Conservation (phyloP, 2,113 vertebrate genomes). For the Nannobrachium achirus region DNA sequence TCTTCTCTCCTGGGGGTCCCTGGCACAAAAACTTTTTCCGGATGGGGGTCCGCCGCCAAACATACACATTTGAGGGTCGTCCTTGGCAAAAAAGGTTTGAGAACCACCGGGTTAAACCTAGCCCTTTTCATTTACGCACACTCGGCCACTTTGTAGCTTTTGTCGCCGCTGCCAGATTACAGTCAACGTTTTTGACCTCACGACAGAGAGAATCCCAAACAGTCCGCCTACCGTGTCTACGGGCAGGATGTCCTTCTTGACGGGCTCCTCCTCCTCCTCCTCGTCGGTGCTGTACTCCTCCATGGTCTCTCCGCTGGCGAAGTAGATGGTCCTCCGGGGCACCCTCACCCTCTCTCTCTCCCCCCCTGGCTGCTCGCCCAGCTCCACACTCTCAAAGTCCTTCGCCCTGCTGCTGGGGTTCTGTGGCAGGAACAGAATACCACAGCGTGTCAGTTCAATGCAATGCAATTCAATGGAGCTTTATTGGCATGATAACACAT, state of each 20-base stretch:
- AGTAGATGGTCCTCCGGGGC: constrained; percentile 93
- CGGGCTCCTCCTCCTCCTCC: constrained; percentile 84
- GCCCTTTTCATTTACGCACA: too few species aligned
- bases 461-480: too few species aligned
- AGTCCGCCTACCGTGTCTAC: constrained; percentile 84
- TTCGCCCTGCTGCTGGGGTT: constrained; percentile 69
- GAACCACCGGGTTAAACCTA: too few species aligned
- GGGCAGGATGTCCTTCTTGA: constrained; percentile 83
- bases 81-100: too few species aligned
- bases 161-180: background rate
- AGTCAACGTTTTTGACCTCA: too few species aligned
- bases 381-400: constrained; percentile 91
- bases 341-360: constrained; percentile 75
- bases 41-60: too few species aligned
- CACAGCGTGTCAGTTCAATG: too few species aligned
- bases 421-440: constrained; percentile 60
- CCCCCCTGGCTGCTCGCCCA: constrained; percentile 84
- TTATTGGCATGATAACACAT: background rate
- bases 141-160: too few species aligned
- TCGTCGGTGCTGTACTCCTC: constrained; percentile 98
- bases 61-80: too few species aligned
- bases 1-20: too few species aligned
- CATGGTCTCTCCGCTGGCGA: constrained; percentile 98
- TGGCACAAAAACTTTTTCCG: too few species aligned
- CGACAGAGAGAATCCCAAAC: background rate